A percentile compares a stretch with the other conserved stretches of the same genome.
Evolutionary conservation across 2,797 vertebrate genomes (phyloP).

Genomic region (Champsocephalus esox): DNA sequence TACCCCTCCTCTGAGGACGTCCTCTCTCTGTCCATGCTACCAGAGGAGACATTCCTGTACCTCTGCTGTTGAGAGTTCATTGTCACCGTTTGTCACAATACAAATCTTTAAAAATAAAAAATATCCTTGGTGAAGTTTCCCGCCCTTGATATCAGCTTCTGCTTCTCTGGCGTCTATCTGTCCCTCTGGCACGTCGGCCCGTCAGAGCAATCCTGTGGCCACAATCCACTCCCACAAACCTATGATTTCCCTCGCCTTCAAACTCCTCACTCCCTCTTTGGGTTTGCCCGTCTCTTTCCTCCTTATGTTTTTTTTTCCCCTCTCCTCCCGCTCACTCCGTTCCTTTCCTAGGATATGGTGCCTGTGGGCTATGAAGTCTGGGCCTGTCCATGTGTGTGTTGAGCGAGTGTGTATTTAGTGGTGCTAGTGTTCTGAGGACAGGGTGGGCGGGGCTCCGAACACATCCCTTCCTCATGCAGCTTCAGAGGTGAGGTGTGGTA

Average conservation of each 20-base stretch:
- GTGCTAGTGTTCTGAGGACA: conserved; percentile 61
- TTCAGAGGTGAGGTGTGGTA: conserved; percentile 75
- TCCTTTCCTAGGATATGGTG: conserved; percentile 72
- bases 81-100: conserved; percentile 40
- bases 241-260: conserved; percentile 65
- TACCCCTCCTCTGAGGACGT: conserved; percentile 81
- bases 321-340: conserved; percentile 56
- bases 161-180: conserved; percentile 41
- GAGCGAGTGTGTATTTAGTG: conserved; percentile 74
- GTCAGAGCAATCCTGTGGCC: conserved; percentile 59
- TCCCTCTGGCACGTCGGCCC: conserved; percentile 14
- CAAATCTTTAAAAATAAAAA: conserved; percentile 45
- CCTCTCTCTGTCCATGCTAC: conserved; percentile 78
- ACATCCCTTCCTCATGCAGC: conserved; percentile 71
- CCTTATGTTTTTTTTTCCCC: not conserved
- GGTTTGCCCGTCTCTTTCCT: conserved; percentile 32
- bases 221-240: conserved; percentile 67
- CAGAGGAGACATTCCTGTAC: conserved; percentile 82
- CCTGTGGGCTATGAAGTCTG: conserved; percentile 80
- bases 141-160: conserved; percentile 5
- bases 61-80: conserved; percentile 80
- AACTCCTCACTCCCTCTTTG: conserved; percentile 61
- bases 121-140: conserved; percentile 21
- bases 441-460: conserved; percentile 65
- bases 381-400: conserved; percentile 74